Evolutionary conservation across 2,888 invertebrate species (phyloP), one percentile per base, ranked within the genome.

Genomic region (Ditula angustiorana): DNA sequence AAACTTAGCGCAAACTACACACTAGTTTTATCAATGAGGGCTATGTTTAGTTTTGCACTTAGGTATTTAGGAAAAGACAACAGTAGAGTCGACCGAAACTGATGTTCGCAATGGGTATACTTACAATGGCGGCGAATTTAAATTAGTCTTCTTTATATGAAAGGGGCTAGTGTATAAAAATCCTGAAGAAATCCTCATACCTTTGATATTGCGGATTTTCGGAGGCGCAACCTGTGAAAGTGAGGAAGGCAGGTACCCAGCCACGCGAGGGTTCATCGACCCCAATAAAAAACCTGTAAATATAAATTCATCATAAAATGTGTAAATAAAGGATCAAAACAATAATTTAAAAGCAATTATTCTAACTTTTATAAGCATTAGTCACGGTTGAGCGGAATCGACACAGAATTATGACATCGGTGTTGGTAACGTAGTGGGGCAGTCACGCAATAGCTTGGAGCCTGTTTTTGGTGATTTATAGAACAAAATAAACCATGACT

Each of bases 401-500:
- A 86, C 85, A 80, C 81, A 82, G 77, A 88, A 90, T 91, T 90
- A 91, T 91, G 91, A 92, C 90, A 87, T 91, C 85, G 89, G 73
- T 73, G 76, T 78, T 81, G 80, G 78, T 78, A 80, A 83, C 86
- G 83, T 81, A 79, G 78, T 80, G 76, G 76, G 71, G 69, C 81
- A 73, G 81, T 81, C 85, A 85, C 86, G 86, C 85, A 77, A 85
- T 72, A 73, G 69, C 50, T 64, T 77, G 80, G 81, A 82, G 81
- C 86, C 86, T 81, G 82, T 80, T 88, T 90, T 91, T 81, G 89
- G 87, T 92, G 91, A 92, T 92, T 92, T 91, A 92, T 90, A 75
- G 75, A 69, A 75, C 74, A 77, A 80, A 74, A 79, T 81, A 80
- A 79, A 82, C 83, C 83, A 86, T 91, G 89, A 91, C 86, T 91